Evolutionary conservation across 1,140 invertebrate species (phyloP), one percentile per base, ranked within the genome.

Genomic region (Anastatus disparis): DNA sequence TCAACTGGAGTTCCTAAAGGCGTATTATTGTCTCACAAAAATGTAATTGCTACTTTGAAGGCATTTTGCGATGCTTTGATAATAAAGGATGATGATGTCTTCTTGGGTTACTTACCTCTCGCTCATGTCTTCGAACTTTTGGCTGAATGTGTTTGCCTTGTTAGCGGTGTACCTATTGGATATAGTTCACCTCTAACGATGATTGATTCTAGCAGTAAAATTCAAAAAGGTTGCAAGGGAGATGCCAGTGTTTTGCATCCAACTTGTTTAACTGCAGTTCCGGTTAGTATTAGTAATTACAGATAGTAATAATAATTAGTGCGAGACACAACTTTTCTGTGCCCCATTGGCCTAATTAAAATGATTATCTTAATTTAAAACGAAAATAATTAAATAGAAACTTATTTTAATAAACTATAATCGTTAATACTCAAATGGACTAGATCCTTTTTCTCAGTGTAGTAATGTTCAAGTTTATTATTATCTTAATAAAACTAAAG

Each of bases 51-150:
- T 35, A 94, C 95, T 3, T 90, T 98, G 77, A 93, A 95, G 77
- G 92, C 95, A 6, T 98, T 97, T 82, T 91, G 91, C 35, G 92
- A 95, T 79, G 90, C 92, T 46, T 91, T 96, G 17, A 82, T 88
- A 29, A 91, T 93, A 53, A 87, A 83, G 79, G 82, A 89, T 0
- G 89, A 91, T 69, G 97, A 99, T 81, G 87, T 94, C 15, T 94
- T 98, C 75, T 92, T 99, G 81, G 97, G 94, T 42, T 99, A 98
- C 85, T 88, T 99, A 63, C 98, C 98, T 12, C 87, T 99, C 53
- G 98, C 98, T 46, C 98, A 99, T 86, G 97, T 99, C 2, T 94
- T 99, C 75, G 98, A 99, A 86, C 87, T 99, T 46, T 89, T 96
- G 53, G 91, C 91, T 10, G 93, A 94, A 78, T 91, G 89, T 74